Evolutionary conservation across 2,797 vertebrate species (phyloP), one percentile per base, ranked within the genome.

Genomic region (Danionella dracula): DNA sequence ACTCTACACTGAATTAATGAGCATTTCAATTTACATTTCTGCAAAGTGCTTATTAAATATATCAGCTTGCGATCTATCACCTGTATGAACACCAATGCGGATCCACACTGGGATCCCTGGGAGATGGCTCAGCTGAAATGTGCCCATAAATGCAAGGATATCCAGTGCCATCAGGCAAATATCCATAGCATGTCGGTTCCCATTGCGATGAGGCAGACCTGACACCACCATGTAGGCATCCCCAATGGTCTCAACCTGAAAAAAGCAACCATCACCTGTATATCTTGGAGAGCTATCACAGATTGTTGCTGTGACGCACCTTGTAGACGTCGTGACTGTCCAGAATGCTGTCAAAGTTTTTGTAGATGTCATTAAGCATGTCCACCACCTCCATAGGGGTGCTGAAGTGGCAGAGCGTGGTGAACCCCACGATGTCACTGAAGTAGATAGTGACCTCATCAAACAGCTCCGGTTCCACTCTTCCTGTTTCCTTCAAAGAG

Each of bases 341-440:
- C 5, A 98, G 87, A 53, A 99, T 94, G 79, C 90, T 88, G 83
- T 99, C 96, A 8, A 97, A 98, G 73, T 92, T 91, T 77, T 93
- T 93, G 81, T 99, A 99, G 87, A 99, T 92, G 79, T 97, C 93
- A 0, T 96, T 99, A 27, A 99, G 92, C 95, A 99, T 96, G 88
- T 96, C 93, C 73, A 99, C 95, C n/a, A 99, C 95, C 64, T 99
- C 95, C 92, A 99, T 98, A 16, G 96, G 96, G 0, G 92, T 95
- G 88, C 96, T 98, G 83, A 96, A 95, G 80, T 93, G 94, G 85
- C 96, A 99, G 76, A 99, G 90, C 0, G 95, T 96, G 65, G 96
- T 99, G 82, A 99, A 99, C 12, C 95, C 95, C 6, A 99, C 95
- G 4, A 99, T 97, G 85, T 99, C 96, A 21, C 96, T 98, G 90